phyloP scores from a whole-genome alignment of 2,888 invertebrate genomes.

The Trachelus troglodyta region DNA sequence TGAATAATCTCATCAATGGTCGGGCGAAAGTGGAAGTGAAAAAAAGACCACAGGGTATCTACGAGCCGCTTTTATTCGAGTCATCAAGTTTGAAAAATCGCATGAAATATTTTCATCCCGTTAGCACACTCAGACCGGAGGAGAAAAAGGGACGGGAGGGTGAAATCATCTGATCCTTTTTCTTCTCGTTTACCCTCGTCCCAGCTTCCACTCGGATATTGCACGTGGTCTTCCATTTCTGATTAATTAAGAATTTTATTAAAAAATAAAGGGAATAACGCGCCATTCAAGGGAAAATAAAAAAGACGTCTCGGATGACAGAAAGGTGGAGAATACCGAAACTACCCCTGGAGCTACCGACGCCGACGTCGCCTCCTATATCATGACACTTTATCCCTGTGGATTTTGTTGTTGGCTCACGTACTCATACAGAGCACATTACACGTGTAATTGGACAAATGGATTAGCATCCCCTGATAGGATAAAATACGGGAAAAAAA shows the following conservation, averaged over 20 bases:
- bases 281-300: neutral
- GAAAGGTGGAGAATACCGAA: neutral
- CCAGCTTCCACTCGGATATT: neutral
- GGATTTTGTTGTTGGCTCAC: neutral
- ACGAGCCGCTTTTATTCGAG: neutral
- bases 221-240: neutral
- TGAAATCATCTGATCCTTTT: neutral
- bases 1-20: neutral
- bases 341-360: too few relatives aligned
- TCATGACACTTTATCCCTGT: neutral
- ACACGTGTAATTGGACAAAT: neutral
- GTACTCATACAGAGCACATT: neutral
- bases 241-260: slow-evolving; percentile 6
- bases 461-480: neutral
- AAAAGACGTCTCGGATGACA: neutral
- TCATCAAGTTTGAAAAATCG: neutral
- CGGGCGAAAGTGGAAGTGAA: neutral
- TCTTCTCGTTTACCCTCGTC: neutral
- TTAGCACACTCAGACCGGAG: neutral
- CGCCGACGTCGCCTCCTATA: neutral
- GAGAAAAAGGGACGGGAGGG: neutral
- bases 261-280: neutral
- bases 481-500: neutral
- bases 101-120: neutral
- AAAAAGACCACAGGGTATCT: neutral